A percentile compares a stretch with the other conserved stretches of the same genome.
These are phyloP conservation scores for Nomada hirtipes DNA, from an alignment of 2,888 invertebrate species.

Conservation along the genomic window DNA sequence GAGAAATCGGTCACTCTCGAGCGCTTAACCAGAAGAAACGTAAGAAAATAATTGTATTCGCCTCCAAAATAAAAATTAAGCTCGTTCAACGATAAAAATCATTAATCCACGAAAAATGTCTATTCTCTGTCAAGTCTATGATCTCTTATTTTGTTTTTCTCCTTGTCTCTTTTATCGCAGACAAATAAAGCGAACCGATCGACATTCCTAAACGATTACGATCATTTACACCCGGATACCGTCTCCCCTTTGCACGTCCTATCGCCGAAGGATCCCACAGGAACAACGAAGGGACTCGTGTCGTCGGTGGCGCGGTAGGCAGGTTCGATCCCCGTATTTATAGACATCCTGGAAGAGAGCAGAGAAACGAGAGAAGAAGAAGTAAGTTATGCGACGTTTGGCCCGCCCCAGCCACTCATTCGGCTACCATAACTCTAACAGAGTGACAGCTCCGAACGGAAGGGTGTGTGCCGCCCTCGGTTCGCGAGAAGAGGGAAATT, in stretches of 20 bases:
- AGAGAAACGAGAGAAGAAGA: constrained; percentile 66
- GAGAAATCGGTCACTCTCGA: neutral
- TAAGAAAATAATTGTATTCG: neutral
- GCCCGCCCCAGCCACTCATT: constrained; percentile 84
- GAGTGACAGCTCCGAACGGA: constrained; percentile 83
- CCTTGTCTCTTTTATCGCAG: neutral
- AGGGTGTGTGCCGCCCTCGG: constrained; percentile 78
- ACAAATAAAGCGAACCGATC: constrained; percentile 8
- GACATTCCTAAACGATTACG: constrained; percentile 36
- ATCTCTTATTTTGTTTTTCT: neutral
- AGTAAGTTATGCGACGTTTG: constrained; percentile 84
- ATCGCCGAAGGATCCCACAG: constrained; percentile 28
- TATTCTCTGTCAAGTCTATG: too few species aligned
- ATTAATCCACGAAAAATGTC: neutral
- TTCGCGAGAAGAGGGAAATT: constrained; percentile 77
- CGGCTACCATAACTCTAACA: constrained; percentile 82
- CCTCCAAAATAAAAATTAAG: neutral
- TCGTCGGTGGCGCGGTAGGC: constrained; percentile 50
- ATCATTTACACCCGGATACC: constrained; percentile 33
- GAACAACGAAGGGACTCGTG: constrained; percentile 53
- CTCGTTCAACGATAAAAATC: neutral
- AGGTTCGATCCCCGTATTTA: constrained; percentile 76
- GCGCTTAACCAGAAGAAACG: neutral
- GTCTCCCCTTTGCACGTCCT: constrained; percentile 17
- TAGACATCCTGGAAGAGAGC: constrained; percentile 82